Conservation (phyloP, 2,888 invertebrate genomes). For the Nymphalis polychloros region DNA sequence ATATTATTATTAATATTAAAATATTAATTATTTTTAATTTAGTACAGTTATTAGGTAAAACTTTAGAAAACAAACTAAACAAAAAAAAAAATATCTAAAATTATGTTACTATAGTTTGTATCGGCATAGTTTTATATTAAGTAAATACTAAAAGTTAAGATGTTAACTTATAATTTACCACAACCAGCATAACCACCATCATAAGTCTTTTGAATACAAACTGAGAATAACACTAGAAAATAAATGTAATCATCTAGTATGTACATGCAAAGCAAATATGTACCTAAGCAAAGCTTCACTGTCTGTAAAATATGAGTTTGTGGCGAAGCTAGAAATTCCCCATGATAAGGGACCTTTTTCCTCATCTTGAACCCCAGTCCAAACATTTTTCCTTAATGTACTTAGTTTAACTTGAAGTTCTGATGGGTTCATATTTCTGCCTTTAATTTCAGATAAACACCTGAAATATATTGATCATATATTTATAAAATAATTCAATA, state of each 20-base stretch:
- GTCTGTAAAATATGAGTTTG: conserved; percentile 79
- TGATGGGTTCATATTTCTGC: conserved; percentile 72
- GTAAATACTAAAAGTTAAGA: too few relatives aligned
- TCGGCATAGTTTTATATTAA: too few relatives aligned
- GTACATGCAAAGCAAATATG: conserved; percentile 31
- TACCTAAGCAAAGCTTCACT: conserved; percentile 83
- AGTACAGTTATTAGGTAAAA: too few relatives aligned
- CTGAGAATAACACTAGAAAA: not conserved
- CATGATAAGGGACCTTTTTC: conserved; percentile 84
- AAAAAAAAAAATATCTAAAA: too few relatives aligned
- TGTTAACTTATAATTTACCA: too few relatives aligned
- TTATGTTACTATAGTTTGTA: too few relatives aligned
- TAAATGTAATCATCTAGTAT: not conserved
- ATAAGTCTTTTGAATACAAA: not conserved
- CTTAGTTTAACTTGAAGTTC: conserved; percentile 86
- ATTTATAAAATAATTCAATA: not conserved
- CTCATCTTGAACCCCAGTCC: conserved; percentile 84
- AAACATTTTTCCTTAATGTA: conserved; percentile 86
- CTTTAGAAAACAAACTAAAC: too few relatives aligned
- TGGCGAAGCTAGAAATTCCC: conserved; percentile 83
- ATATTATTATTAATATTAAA: too few relatives aligned
- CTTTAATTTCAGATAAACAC: conserved; percentile 68
- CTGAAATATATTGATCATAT: conserved; percentile 46
- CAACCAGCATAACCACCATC: not conserved
- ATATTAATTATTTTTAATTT: too few relatives aligned